These are phyloP conservation scores for Diorhabda carinulata DNA, from an alignment of 1,140 invertebrate species.

Conservation along the genomic window DNA sequence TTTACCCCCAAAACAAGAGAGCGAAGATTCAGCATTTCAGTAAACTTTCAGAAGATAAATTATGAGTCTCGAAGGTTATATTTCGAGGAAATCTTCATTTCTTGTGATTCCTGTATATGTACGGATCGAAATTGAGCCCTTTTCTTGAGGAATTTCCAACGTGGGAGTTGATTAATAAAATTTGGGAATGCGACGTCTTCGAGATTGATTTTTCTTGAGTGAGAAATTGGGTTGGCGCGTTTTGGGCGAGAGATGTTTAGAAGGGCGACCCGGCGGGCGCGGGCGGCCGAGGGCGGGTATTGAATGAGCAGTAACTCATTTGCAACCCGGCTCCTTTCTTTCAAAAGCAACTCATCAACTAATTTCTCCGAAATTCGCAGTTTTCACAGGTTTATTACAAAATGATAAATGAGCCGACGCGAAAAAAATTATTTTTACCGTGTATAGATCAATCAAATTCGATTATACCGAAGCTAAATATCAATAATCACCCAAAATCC, in stretches of 20 bases:
- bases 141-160: background rate
- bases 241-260: conserved; percentile 23
- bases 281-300: conserved; percentile 30
- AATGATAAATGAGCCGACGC: background rate
- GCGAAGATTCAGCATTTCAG: too few relatives aligned
- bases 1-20: too few relatives aligned
- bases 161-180: background rate
- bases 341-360: conserved; percentile 42
- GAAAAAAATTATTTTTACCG: background rate
- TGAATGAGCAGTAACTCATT: conserved; percentile 44
- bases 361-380: conserved; percentile 40
- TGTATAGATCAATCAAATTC: too few relatives aligned
- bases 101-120: too few relatives aligned
- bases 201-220: conserved; percentile 23
- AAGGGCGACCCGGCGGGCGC: conserved; percentile 18
- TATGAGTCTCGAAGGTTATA: too few relatives aligned
- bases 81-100: too few relatives aligned
- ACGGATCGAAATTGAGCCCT: background rate
- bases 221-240: conserved; percentile 29
- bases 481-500: too few relatives aligned
- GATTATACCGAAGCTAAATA: too few relatives aligned
- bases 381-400: conserved; percentile 40
- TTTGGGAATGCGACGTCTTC: background rate
- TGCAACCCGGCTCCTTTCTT: conserved; percentile 44
- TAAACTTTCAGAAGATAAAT: too few relatives aligned